These are phyloP conservation scores for Prunella strophiata DNA, from an alignment of 2,797 vertebrate species.

Conservation along the genomic window DNA sequence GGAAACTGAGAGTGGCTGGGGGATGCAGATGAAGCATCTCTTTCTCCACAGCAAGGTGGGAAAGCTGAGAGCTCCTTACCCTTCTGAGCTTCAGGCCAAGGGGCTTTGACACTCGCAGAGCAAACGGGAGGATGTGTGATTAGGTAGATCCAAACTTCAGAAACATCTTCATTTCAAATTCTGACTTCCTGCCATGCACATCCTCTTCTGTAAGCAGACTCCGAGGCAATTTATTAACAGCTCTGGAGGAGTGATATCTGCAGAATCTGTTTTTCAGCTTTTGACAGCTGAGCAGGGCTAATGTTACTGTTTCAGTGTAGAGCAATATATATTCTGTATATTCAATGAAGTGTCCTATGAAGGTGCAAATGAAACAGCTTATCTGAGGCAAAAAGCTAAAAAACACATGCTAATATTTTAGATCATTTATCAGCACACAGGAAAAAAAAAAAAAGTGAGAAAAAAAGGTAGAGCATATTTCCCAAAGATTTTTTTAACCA, in stretches of 20 bases:
- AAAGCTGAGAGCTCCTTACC: background rate
- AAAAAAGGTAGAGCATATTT: background rate
- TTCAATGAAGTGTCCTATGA: background rate
- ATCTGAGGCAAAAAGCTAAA: conserved; percentile 1
- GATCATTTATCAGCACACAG: background rate
- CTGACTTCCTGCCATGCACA: conserved; percentile 32
- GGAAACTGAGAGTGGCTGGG: background rate
- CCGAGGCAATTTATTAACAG: conserved; percentile 24
- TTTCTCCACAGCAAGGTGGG: background rate
- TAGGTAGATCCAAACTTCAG: conserved; percentile 3
- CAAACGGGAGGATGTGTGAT: background rate
- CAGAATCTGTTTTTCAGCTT: conserved; percentile 29
- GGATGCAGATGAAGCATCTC: conserved; percentile 7
- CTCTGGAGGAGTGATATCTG: conserved; percentile 24
- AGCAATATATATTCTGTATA: background rate
- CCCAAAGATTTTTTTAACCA: background rate
- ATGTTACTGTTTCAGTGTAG: background rate
- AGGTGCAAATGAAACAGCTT: conserved; percentile 22
- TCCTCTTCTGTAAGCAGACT: background rate
- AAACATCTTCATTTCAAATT: conserved; percentile 28
- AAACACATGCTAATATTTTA: background rate
- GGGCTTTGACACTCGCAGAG: background rate
- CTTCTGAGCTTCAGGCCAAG: background rate
- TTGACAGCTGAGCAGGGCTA: background rate
- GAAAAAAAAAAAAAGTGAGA: background rate